Percentiles rank a stretch among this genome's conserved stretches.
Conservation (phyloP, 2,113 vertebrate genomes). For the Dicaeum eximium region DNA sequence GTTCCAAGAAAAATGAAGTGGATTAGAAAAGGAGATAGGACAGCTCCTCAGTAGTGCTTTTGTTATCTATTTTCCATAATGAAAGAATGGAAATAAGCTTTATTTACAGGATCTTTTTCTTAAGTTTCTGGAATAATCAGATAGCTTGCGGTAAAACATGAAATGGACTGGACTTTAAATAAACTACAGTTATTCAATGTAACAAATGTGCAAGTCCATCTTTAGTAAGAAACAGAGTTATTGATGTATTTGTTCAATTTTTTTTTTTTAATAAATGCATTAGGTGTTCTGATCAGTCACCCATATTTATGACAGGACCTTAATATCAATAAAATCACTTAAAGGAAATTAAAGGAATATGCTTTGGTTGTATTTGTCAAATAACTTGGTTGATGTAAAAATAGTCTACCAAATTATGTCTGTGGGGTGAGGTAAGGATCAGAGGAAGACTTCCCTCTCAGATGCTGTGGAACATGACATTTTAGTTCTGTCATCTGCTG, state of each 20-base stretch:
- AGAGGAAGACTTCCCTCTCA: not conserved
- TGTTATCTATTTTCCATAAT: not conserved
- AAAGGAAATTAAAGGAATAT: not conserved
- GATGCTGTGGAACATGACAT: not conserved
- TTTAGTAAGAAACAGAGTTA: not conserved
- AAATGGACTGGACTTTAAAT: not conserved
- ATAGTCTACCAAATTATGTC: not conserved
- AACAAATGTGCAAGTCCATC: not conserved
- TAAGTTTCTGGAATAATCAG: conserved; percentile 3
- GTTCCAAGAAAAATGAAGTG: not conserved
- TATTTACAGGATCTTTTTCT: not conserved
- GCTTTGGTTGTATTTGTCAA: not conserved
- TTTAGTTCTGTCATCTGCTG: not conserved
- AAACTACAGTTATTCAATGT: not conserved
- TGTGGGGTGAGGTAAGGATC: not conserved
- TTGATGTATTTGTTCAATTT: not conserved
- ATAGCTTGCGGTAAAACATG: not conserved
- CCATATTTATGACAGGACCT: not conserved
- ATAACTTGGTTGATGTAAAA: not conserved
- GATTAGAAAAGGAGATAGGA: not conserved
- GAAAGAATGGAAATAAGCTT: conserved; percentile 1
- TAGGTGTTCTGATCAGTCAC: not conserved
- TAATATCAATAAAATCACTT: not conserved
- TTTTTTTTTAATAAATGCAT: not conserved
- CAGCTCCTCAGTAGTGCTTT: not conserved